Evolutionary conservation across 2,113 vertebrate genomes (phyloP).

Genomic region (Cichladusa arquata): DNA sequence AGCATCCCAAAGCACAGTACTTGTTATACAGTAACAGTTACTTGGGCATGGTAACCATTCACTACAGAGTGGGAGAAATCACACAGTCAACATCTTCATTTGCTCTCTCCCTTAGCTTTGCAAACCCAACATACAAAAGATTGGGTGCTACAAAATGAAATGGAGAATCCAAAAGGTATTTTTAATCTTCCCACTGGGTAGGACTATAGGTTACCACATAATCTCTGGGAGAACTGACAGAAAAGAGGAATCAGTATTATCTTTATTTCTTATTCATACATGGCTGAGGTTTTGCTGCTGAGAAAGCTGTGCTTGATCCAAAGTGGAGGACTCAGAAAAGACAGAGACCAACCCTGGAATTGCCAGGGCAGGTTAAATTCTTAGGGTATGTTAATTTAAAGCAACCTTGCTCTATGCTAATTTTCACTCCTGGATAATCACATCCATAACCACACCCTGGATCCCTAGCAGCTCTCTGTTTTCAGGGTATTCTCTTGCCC

Average conservation of each 20-base stretch:
- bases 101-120: not conserved
- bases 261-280: not conserved
- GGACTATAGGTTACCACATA: not conserved
- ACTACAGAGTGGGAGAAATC: not conserved
- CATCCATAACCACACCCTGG: not conserved
- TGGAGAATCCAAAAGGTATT: not conserved
- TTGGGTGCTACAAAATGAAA: not conserved
- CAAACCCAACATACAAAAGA: not conserved
- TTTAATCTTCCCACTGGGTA: not conserved
- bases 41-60: not conserved
- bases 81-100: not conserved
- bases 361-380: not conserved
- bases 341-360: not conserved
- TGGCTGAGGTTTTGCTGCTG: not conserved
- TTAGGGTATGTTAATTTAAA: not conserved
- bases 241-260: not conserved
- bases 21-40: not conserved
- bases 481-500: not conserved
- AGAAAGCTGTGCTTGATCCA: not conserved
- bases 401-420: not conserved
- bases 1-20: not conserved
- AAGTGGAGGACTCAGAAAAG: not conserved
- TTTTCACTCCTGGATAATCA: not conserved
- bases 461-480: not conserved
- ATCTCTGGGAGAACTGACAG: not conserved